Conservation (phyloP, 2,113 vertebrate species). For the Pelvicachromis taeniatus region DNA sequence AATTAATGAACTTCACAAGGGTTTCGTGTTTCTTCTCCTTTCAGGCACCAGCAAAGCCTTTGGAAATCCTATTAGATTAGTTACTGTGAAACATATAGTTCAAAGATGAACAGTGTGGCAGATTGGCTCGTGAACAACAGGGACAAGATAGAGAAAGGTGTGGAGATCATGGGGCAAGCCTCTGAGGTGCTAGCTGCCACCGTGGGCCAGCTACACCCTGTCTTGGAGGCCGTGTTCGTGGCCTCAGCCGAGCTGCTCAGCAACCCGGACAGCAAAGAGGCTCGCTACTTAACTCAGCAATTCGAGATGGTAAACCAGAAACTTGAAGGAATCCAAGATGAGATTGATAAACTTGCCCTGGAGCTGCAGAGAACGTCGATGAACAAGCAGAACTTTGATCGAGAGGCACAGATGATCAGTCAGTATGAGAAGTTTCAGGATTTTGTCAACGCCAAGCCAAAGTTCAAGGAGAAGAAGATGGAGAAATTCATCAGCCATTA, state of each 20-base stretch:
- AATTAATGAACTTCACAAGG: constrained; percentile 28
- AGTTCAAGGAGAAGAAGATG: constrained; percentile 74
- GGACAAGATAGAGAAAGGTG: constrained; percentile 76
- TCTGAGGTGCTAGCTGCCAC: constrained; percentile 75
- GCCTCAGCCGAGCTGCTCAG: constrained; percentile 71
- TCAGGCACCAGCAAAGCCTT: constrained; percentile 56
- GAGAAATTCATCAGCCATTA: constrained; percentile 75
- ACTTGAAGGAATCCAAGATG: constrained; percentile 69
- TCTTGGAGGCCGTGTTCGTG: constrained; percentile 75
- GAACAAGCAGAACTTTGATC: constrained; percentile 78
- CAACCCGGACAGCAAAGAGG: constrained; percentile 73
- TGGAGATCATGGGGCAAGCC: constrained; percentile 76
- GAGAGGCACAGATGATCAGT: constrained; percentile 73
- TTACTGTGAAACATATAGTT: background rate
- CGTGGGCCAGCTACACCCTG: constrained; percentile 74
- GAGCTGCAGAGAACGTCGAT: constrained; percentile 64
- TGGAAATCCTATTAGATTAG: constrained; percentile 31
- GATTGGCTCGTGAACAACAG: constrained; percentile 76
- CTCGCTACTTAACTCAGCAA: constrained; percentile 69
- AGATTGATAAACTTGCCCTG: constrained; percentile 66
- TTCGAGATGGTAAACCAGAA: constrained; percentile 70
- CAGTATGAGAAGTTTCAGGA: constrained; percentile 80
- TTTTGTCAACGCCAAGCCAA: constrained; percentile 72
- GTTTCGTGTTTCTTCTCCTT: constrained; percentile 62
- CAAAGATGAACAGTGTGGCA: constrained; percentile 71